phyloP scores from a whole-genome alignment of 2,797 vertebrate genomes.

The Notamacropus eugenii region DNA sequence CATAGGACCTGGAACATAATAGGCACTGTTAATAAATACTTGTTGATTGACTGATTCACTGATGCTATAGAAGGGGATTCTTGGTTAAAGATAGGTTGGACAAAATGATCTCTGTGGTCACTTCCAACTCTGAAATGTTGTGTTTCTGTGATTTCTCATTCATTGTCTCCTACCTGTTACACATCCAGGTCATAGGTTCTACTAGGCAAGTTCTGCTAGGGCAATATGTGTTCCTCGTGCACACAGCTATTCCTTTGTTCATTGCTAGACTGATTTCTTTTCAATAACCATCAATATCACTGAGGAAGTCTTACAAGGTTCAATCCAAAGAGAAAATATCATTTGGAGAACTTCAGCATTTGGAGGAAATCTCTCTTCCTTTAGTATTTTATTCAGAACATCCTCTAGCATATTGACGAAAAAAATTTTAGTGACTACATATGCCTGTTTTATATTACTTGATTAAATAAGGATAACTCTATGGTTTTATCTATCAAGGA shows the following conservation, averaged over 20 bases:
- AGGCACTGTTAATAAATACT: not conserved
- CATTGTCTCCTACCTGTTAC: not conserved
- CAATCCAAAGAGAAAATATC: not conserved
- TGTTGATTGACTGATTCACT: not conserved
- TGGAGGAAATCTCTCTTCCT: not conserved
- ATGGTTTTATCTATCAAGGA: not conserved
- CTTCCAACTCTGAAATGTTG: not conserved
- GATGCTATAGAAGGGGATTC: not conserved
- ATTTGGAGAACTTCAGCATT: not conserved
- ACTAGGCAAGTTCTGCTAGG: not conserved
- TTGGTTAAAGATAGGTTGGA: not conserved
- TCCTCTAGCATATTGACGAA: not conserved
- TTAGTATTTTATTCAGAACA: not conserved
- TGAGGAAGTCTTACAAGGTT: not conserved
- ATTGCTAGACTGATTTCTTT: not conserved
- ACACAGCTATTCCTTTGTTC: not conserved
- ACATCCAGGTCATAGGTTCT: not conserved
- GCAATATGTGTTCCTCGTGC: not conserved
- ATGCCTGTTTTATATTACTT: not conserved
- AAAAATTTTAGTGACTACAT: not conserved
- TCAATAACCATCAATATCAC: not conserved
- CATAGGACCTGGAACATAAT: not conserved
- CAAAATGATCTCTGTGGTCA: not conserved
- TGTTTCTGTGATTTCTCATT: not conserved
- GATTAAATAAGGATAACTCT: not conserved